These are phyloP conservation scores for Larimichthys crocea DNA, from an alignment of 2,113 vertebrate species.

Conservation along the genomic window DNA sequence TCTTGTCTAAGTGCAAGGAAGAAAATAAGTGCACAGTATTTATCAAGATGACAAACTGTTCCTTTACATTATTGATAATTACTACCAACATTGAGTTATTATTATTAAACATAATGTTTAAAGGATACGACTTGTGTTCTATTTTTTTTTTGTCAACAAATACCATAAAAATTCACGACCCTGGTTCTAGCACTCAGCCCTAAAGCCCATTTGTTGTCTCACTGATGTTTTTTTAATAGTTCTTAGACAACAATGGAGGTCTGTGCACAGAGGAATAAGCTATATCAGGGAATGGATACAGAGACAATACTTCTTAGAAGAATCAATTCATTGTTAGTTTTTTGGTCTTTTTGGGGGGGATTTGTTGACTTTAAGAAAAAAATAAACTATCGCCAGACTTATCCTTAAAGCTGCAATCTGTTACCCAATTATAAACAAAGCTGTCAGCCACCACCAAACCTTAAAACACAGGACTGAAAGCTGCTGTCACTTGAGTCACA, in stretches of 20 bases:
- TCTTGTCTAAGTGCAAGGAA: background rate
- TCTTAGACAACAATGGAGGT: conserved; percentile 9
- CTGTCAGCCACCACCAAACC: background rate
- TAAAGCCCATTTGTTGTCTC: background rate
- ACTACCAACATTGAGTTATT: background rate
- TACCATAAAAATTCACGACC: background rate
- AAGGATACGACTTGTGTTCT: background rate
- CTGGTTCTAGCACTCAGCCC: background rate
- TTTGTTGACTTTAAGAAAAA: conserved; percentile 18
- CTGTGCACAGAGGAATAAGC: conserved; percentile 2
- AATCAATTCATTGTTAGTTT: background rate
- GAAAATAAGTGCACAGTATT: background rate
- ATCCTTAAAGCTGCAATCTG: conserved; percentile 13
- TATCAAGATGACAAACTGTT: background rate
- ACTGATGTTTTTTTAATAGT: conserved; percentile 12
- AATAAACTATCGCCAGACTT: background rate
- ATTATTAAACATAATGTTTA: background rate
- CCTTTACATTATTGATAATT: background rate
- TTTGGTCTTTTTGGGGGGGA: conserved; percentile 16
- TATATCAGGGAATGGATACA: background rate
- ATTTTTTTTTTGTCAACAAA: background rate
- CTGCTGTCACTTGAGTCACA: background rate
- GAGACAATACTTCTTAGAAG: background rate
- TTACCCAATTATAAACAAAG: background rate
- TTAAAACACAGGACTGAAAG: background rate